These are phyloP conservation scores for Anastrepha obliqua DNA, from an alignment of 1,140 invertebrate genomes.

Conservation along the genomic window DNA sequence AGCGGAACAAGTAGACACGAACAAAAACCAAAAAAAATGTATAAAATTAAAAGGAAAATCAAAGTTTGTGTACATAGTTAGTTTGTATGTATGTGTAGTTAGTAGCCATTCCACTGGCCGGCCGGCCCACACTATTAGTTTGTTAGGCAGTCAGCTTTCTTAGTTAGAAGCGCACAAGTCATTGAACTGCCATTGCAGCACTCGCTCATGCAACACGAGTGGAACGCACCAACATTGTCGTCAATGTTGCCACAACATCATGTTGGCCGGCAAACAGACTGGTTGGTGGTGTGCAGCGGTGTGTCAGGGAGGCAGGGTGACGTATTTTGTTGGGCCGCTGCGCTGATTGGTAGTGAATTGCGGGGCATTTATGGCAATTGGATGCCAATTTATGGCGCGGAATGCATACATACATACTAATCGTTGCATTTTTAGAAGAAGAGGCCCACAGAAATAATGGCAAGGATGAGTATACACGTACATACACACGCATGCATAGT, in stretches of 20 bases:
- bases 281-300: neutral
- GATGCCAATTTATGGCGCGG: conserved; percentile 47
- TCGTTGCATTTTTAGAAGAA: conserved; percentile 41
- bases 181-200: conserved; percentile 28
- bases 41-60: conserved; percentile 16
- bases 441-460: neutral
- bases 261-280: neutral
- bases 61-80: neutral
- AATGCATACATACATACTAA: conserved; percentile 49
- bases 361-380: conserved; percentile 50
- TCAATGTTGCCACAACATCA: neutral
- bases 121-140: neutral
- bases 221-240: conserved; percentile 7
- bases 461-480: neutral
- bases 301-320: neutral
- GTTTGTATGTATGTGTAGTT: neutral
- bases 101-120: conserved; percentile 29
- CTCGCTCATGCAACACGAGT: conserved; percentile 31
- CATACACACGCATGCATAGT: neutral
- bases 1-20: conserved; percentile 9
- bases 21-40: neutral
- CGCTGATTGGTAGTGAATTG: conserved; percentile 40
- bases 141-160: conserved; percentile 47
- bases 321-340: neutral
- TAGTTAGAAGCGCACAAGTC: conserved; percentile 50